Evolutionary conservation across 2,888 invertebrate species (phyloP).

Genomic region (Tetheella fluctuosa): DNA sequence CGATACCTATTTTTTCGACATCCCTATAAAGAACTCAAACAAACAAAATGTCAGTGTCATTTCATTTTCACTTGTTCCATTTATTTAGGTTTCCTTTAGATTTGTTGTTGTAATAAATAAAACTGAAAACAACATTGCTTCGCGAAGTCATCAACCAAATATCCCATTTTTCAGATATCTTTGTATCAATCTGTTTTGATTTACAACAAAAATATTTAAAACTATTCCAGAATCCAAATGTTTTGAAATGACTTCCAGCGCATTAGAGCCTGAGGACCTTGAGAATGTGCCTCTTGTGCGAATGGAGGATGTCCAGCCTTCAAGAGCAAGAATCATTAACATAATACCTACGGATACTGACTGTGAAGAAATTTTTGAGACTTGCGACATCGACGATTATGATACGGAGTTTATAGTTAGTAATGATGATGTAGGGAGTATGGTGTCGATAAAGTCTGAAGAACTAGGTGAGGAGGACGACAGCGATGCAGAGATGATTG

Average conservation of each 20-base stretch:
- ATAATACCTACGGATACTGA: slow-evolving; percentile 17
- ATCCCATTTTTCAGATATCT: too few relatives aligned
- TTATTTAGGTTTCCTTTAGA: background rate
- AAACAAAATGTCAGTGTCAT: too few relatives aligned
- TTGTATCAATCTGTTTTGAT: too few relatives aligned
- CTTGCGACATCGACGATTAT: slow-evolving; percentile 49
- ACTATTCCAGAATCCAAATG: slow-evolving; percentile 25
- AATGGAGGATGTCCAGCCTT: slow-evolving; percentile 73
- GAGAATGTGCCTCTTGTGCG: slow-evolving; percentile 71
- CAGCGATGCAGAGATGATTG: slow-evolving; percentile 52
- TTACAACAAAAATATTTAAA: background rate
- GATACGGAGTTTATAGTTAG: slow-evolving; percentile 55
- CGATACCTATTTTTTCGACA: too few relatives aligned
- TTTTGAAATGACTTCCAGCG: slow-evolving; percentile 59
- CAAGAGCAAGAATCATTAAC: slow-evolving; percentile 48
- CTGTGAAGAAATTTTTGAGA: slow-evolving; percentile 46
- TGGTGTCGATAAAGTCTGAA: slow-evolving; percentile 66
- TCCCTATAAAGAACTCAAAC: too few relatives aligned
- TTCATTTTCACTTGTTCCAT: background rate
- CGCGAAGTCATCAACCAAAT: background rate
- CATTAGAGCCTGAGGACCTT: slow-evolving; percentile 66
- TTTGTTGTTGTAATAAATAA: background rate
- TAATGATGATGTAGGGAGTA: slow-evolving; percentile 68
- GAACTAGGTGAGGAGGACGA: slow-evolving; percentile 46
- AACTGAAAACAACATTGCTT: background rate